Percentiles rank a stretch among this genome's conserved stretches.
Evolutionary conservation across 2,888 invertebrate species (phyloP).

Genomic region (Bibio marci): DNA sequence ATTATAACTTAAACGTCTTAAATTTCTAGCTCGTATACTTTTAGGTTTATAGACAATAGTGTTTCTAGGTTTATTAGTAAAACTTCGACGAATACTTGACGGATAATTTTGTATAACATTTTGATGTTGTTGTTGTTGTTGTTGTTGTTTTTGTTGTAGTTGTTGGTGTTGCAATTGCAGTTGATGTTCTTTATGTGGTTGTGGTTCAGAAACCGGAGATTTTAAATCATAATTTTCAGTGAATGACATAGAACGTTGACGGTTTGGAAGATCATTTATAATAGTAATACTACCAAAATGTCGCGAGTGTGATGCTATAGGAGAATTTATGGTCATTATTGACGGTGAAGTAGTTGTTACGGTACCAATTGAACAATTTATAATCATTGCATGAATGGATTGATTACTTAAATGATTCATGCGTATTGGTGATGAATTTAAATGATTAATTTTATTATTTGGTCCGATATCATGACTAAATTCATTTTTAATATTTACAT

Average conservation of each 20-base stretch:
- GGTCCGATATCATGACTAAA: no score
- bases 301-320: background rate
- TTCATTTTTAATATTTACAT: no score
- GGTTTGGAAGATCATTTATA: conserved; percentile 15
- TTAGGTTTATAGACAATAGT: conserved; percentile 24
- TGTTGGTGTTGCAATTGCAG: background rate
- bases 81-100: conserved; percentile 12
- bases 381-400: background rate
- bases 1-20: conserved; percentile 37
- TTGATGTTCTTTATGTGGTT: background rate
- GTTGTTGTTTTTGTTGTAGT: no score
- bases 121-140: background rate
- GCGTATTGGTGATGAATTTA: no score
- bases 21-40: conserved; percentile 36
- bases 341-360: background rate
- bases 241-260: conserved; percentile 34
- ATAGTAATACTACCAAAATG: conserved; percentile 8
- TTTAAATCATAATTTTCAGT: conserved; percentile 29
- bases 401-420: background rate
- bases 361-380: background rate
- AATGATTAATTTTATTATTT: no score
- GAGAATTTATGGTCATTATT: background rate
- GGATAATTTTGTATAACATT: conserved; percentile 8
- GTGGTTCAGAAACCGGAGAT: conserved; percentile 22
- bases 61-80: conserved; percentile 11